Evolutionary conservation across 2,797 vertebrate genomes (phyloP).

Genomic region (Setipinna tenuifilis): DNA sequence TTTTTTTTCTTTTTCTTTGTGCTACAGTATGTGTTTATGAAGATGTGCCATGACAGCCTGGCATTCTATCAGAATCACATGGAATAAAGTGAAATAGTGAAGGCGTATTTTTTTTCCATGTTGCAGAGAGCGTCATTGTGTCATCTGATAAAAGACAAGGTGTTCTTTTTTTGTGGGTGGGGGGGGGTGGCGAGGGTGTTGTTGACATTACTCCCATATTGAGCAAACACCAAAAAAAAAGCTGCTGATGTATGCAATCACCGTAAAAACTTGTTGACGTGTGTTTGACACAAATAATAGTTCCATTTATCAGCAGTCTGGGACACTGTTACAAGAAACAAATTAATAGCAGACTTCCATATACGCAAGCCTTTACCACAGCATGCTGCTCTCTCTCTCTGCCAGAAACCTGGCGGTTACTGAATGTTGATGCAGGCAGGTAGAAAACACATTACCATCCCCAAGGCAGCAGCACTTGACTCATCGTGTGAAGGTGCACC

Average conservation of each 20-base stretch:
- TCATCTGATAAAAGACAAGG: not conserved
- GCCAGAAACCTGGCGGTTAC: too few relatives aligned
- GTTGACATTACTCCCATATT: not conserved
- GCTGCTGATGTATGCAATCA: too few relatives aligned
- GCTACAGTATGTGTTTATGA: not conserved
- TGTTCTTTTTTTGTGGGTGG: not conserved
- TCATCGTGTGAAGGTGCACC: slow-evolving; percentile 17
- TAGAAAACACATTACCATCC: too few relatives aligned
- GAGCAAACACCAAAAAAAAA: too few relatives aligned
- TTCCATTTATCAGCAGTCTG: too few relatives aligned
- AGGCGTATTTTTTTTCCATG: not conserved
- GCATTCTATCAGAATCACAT: not conserved
- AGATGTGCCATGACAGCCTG: not conserved
- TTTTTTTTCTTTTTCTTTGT: not conserved
- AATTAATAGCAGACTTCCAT: too few relatives aligned
- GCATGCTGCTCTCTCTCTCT: too few relatives aligned
- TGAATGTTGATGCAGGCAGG: too few relatives aligned
- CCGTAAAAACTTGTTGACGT: too few relatives aligned
- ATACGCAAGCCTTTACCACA: too few relatives aligned
- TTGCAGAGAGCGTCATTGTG: not conserved
- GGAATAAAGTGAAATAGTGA: not conserved
- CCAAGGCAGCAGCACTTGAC: not conserved
- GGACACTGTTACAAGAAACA: too few relatives aligned
- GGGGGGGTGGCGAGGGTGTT: not conserved
- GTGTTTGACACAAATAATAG: too few relatives aligned